Evolutionary conservation across 2,888 invertebrate species (phyloP), one percentile per base, ranked within the genome.

Genomic region (Eristalinus sepulchralis): DNA sequence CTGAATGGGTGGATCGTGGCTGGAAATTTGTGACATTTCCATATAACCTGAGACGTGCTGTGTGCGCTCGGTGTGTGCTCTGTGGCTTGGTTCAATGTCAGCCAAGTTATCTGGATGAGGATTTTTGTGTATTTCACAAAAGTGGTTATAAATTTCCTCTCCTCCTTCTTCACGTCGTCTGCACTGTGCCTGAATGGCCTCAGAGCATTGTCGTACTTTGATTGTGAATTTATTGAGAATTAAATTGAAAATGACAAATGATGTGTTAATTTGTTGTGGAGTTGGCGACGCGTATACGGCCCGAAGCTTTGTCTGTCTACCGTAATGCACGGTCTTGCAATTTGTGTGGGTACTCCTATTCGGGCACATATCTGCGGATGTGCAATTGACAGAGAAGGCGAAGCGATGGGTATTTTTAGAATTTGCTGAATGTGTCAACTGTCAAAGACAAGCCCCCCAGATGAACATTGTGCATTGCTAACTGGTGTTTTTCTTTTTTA

Each of bases 201-300:
- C 22, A 57, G 57, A 0, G 24, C 8, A 39, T 57, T 20, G 20
- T 33, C 33, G 53, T 67, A 64, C 66, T 67, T 47, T 63, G 39
- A 68, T 53, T 6, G 55, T 60, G 70, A 77, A 82, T 85, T 82
- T 82, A 82, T 85, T 77, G 82, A 81, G 71, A 72, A 47, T 57
- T 82, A 73, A 85, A 85, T 82, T 78, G 68, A 68, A 77, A 73
- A 85, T 82, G 85, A 81, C 85, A 85, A 82, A 85, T 85, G 85
- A 85, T 73, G 85, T 85, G 82, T 85, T 82, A 82, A 85, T 85
- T 77, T 64, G 77, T 34, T 33, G 33, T 36, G 76, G 77, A 67
- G 55, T 55, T 24, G 59, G 24, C 1, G 73, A 31, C 57, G 64
- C 27, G 47, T 55, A 20, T 9, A 20, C 31, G 34, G 20, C 55